Percentiles rank a stretch among this genome's conserved stretches.
phyloP scores from a whole-genome alignment of 64 coral and sea anemone species.

The Hydrozoanthus tunicans region DNA sequence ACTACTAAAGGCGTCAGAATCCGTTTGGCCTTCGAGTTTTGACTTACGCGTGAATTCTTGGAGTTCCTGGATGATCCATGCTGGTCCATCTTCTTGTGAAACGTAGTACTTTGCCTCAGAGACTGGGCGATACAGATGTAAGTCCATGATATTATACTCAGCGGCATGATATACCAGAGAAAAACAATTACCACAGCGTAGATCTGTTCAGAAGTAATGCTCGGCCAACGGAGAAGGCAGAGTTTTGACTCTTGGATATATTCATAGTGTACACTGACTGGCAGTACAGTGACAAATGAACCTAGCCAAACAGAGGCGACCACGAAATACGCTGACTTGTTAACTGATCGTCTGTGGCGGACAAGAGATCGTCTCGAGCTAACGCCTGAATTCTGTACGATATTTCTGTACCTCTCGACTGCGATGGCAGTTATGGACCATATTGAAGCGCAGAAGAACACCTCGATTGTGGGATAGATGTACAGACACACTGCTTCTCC shows the following conservation, averaged over 20 bases:
- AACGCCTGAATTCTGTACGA: conserved; percentile 21
- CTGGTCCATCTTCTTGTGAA: conserved; percentile 49
- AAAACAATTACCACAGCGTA: conserved; percentile 24
- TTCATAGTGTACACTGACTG: conserved; percentile 25
- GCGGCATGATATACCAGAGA: conserved; percentile 46
- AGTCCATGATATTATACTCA: conserved; percentile 63
- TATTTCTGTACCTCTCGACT: conserved; percentile 51
- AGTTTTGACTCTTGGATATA: not conserved
- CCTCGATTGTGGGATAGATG: conserved; percentile 30
- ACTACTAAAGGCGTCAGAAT: conserved; percentile 53
- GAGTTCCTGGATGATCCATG: conserved; percentile 43
- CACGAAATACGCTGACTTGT: not conserved
- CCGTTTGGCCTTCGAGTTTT: conserved; percentile 51
- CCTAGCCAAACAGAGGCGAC: conserved; percentile 15
- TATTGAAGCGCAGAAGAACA: conserved; percentile 42
- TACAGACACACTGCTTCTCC: conserved; percentile 31
- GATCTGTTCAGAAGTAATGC: not conserved
- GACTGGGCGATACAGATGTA: conserved; percentile 48
- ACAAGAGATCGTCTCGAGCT: not conserved
- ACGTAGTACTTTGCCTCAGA: conserved; percentile 50
- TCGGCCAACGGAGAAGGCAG: not conserved
- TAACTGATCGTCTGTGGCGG: not conserved
- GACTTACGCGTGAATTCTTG: conserved; percentile 51
- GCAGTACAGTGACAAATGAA: conserved; percentile 16
- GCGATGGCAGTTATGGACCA: conserved; percentile 58